Conservation (phyloP, 2,888 invertebrate species). For the Horisme vitalbata region DNA sequence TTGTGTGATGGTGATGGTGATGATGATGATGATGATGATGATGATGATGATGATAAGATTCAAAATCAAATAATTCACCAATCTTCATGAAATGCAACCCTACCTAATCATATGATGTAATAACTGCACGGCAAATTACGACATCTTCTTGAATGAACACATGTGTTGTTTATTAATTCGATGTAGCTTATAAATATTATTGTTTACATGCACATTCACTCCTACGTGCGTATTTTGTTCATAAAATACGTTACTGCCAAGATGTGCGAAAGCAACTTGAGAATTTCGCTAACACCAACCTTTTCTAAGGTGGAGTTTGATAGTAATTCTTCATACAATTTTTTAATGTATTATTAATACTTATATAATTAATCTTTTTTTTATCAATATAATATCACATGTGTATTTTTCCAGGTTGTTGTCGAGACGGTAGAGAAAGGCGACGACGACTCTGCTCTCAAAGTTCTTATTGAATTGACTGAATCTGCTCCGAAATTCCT, state of each 20-base stretch:
- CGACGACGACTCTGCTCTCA: constrained; percentile 95
- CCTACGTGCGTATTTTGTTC: constrained; percentile 59
- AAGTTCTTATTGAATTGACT: constrained; percentile 96
- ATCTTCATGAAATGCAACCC: too few species aligned
- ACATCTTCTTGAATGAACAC: constrained; percentile 16
- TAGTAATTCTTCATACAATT: constrained; percentile 73
- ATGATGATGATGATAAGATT: too few species aligned
- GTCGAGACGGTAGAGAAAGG: constrained; percentile 92
- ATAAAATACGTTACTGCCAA: constrained; percentile 67
- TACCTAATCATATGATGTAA: too few species aligned
- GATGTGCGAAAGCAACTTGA: constrained; percentile 69
- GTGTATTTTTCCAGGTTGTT: constrained; percentile 78
- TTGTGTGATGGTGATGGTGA: too few species aligned
- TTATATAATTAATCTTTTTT: neutral
- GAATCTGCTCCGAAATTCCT: constrained; percentile 97
- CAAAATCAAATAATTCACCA: too few species aligned
- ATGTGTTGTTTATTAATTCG: too few species aligned
- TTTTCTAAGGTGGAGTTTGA: constrained; percentile 73
- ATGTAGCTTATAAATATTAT: too few species aligned
- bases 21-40: too few species aligned
- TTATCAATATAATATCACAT: neutral
- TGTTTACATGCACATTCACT: constrained; percentile 48
- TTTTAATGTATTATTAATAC: neutral
- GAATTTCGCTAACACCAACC: constrained; percentile 77
- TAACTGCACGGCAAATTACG: too few species aligned